Evolutionary conservation across 2,113 vertebrate genomes (phyloP).

Genomic region (Dendrocopos noguchii): DNA sequence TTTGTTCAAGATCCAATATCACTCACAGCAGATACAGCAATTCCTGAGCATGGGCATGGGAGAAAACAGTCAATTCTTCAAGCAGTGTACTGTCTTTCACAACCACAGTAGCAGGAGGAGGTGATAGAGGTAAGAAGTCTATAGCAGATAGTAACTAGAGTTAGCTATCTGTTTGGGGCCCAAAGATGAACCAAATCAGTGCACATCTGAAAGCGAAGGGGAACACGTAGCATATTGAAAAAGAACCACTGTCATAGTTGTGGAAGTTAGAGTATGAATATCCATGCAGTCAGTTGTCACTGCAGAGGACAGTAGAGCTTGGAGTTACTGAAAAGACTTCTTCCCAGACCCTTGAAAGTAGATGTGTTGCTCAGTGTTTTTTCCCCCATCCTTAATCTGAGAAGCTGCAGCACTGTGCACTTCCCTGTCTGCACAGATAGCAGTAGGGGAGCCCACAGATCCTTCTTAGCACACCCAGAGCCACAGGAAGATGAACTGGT

Average conservation of each 20-base stretch:
- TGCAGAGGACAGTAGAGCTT: background rate
- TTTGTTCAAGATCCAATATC: background rate
- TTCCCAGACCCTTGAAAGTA: background rate
- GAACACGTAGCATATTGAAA: background rate
- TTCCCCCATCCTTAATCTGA: background rate
- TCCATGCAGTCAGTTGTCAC: background rate
- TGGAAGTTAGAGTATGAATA: background rate
- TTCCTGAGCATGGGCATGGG: background rate
- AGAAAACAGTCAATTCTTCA: background rate
- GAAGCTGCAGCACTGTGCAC: fast-evolving
- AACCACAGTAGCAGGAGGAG: background rate
- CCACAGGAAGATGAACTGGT: background rate
- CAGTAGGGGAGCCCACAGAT: fast-evolving
- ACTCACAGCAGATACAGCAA: background rate
- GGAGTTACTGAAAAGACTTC: background rate
- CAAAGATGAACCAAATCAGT: background rate
- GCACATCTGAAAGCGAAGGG: background rate
- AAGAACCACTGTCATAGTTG: background rate
- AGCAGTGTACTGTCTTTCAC: background rate
- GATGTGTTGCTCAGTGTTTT: fast-evolving
- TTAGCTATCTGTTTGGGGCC: background rate
- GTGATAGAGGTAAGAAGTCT: background rate
- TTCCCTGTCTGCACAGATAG: background rate
- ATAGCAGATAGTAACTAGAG: background rate
- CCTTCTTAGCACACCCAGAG: fast-evolving